Percentiles rank a stretch among this genome's conserved stretches.
These are phyloP conservation scores for Phainopepla nitens DNA, from an alignment of 2,113 vertebrate genomes.

Conservation along the genomic window DNA sequence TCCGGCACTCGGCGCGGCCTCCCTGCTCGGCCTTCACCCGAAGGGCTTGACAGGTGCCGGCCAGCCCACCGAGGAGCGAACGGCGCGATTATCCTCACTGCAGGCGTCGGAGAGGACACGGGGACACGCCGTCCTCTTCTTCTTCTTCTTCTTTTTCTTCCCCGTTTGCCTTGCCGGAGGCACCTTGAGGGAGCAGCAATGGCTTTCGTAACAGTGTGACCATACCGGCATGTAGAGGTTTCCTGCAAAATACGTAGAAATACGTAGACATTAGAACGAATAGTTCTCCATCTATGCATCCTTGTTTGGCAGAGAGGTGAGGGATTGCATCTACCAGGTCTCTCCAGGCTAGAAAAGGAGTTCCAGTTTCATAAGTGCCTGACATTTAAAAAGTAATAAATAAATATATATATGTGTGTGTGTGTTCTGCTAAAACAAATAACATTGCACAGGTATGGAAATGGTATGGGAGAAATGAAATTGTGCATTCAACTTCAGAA, in stretches of 20 bases:
- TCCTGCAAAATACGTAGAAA: constrained; percentile 2
- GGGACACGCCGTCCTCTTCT: background rate
- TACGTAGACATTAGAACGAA: background rate
- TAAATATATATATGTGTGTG: background rate
- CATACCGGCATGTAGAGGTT: background rate
- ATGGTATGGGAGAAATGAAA: background rate
- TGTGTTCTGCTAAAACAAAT: constrained; percentile 57
- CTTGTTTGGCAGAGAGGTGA: background rate
- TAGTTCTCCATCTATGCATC: constrained; percentile 15
- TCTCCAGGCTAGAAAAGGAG: background rate
- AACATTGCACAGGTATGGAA: constrained; percentile 49
- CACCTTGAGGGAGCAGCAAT: constrained; percentile 3
- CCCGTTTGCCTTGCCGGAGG: background rate
- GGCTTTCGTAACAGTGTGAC: background rate
- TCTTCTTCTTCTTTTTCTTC: background rate
- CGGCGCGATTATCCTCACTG: background rate
- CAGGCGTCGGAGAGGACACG: background rate
- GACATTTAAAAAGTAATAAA: constrained; percentile 24
- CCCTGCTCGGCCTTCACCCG: background rate
- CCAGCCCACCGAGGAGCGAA: background rate
- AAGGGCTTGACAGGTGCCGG: background rate
- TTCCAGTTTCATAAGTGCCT: constrained; percentile 69
- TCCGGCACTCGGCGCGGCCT: background rate
- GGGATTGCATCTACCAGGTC: background rate
- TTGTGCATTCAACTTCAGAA: background rate